phyloP scores from a whole-genome alignment of 2,888 invertebrate species.

The Ganaspis brasiliensis region DNA sequence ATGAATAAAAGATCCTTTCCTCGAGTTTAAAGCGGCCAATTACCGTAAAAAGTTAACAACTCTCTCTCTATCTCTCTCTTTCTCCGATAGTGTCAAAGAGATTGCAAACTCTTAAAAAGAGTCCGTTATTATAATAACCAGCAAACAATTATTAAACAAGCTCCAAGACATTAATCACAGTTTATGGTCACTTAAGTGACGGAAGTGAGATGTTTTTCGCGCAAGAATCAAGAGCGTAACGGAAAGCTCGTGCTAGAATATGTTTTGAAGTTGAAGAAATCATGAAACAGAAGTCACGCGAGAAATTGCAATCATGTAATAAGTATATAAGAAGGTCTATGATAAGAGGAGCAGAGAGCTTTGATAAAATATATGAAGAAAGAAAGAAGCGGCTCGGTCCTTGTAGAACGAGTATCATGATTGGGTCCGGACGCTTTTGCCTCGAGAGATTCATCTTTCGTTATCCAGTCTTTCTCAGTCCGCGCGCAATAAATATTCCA shows the following conservation, averaged over 20 bases:
- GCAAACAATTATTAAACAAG: background rate
- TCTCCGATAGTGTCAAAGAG: background rate
- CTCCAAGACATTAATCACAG: background rate
- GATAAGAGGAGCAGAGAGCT: background rate
- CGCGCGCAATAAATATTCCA: constrained; percentile 67
- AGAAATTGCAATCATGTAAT: constrained; percentile 10
- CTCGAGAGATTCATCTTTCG: constrained; percentile 19
- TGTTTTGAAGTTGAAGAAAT: background rate
- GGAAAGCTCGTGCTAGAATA: constrained; percentile 52
- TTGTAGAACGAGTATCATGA: background rate
- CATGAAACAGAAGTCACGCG: background rate
- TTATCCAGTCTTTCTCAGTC: constrained; percentile 16
- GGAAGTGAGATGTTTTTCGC: background rate
- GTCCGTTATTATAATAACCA: background rate
- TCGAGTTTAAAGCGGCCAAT: constrained; percentile 10
- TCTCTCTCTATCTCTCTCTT: background rate
- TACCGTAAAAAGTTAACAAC: constrained; percentile 15
- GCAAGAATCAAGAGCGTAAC: constrained; percentile 46
- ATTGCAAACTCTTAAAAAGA: background rate
- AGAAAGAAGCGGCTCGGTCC: background rate
- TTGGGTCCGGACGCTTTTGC: background rate
- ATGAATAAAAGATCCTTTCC: constrained; percentile 14
- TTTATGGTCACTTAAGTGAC: background rate
- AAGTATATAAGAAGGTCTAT: background rate
- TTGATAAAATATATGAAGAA: background rate